phyloP scores from a whole-genome alignment of 2,797 vertebrate genomes.

The Sebastes kiyomatsui region DNA sequence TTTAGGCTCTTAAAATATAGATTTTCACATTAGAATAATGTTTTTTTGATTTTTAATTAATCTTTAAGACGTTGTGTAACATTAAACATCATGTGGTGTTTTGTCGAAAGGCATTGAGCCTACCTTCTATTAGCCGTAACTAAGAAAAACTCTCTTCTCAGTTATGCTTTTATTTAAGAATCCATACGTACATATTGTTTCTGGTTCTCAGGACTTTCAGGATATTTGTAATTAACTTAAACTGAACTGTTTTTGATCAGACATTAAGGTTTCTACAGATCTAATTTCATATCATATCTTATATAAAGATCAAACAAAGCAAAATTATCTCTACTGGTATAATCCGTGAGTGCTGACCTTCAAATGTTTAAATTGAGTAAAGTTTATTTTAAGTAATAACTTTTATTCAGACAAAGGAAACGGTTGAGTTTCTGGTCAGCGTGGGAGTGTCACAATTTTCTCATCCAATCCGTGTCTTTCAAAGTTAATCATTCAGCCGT shows the following conservation, averaged over 20 bases:
- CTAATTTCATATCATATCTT: neutral
- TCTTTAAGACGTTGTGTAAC: too few species aligned
- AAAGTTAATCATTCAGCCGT: neutral
- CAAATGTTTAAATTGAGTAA: neutral
- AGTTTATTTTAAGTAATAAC: neutral
- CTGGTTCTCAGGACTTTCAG: neutral
- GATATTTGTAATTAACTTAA: neutral
- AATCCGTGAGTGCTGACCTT: neutral
- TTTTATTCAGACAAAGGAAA: neutral
- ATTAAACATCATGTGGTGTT: neutral
- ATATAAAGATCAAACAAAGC: neutral
- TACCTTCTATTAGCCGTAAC: neutral
- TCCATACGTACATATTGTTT: fast-evolving
- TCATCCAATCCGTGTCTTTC: neutral
- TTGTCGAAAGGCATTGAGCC: neutral
- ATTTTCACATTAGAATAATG: neutral
- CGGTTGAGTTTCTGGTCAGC: neutral
- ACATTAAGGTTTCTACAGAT: neutral
- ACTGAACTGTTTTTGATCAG: neutral
- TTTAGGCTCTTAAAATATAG: neutral
- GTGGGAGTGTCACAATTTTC: neutral
- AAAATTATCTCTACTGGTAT: neutral
- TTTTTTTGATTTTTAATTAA: neutral
- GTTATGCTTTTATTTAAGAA: neutral
- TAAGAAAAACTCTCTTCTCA: neutral